These are phyloP conservation scores for Sigmodon hispidus DNA, from an alignment of 2,113 vertebrate genomes.

Conservation along the genomic window DNA sequence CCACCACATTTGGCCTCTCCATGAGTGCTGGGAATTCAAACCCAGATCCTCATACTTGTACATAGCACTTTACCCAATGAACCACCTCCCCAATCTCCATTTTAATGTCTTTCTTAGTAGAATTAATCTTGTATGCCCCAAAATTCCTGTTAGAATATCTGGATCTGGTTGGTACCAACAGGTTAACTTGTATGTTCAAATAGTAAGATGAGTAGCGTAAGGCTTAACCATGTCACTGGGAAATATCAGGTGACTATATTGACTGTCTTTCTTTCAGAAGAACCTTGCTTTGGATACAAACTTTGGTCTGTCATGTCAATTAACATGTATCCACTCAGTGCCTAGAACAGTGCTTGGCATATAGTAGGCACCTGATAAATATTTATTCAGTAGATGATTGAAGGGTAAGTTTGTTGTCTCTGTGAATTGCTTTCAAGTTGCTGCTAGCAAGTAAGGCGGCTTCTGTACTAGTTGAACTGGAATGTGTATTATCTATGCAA, in stretches of 20 bases:
- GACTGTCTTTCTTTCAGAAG: background rate
- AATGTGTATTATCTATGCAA: conserved; percentile 56
- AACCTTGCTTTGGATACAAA: background rate
- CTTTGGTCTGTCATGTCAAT: background rate
- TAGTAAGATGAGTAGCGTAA: background rate
- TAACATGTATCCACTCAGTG: background rate
- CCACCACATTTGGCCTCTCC: background rate
- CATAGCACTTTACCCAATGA: background rate
- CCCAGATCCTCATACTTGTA: background rate
- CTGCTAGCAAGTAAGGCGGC: conserved; percentile 47
- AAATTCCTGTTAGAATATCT: background rate
- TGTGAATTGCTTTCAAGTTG: conserved; percentile 54
- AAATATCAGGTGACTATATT: background rate
- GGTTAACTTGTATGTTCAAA: background rate
- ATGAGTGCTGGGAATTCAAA: background rate
- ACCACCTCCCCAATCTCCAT: background rate
- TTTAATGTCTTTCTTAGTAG: background rate
- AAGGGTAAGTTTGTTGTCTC: conserved; percentile 9
- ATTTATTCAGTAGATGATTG: conserved; percentile 25
- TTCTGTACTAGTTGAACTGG: conserved; percentile 51
- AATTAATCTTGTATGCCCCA: background rate
- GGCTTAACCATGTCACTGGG: background rate
- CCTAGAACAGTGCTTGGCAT: conserved; percentile 23
- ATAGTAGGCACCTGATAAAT: background rate
- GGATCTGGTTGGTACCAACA: background rate